A percentile compares a stretch with the other conserved stretches of the same genome.
phyloP scores from a whole-genome alignment of 2,113 vertebrate genomes.

The Labeo rohita region DNA sequence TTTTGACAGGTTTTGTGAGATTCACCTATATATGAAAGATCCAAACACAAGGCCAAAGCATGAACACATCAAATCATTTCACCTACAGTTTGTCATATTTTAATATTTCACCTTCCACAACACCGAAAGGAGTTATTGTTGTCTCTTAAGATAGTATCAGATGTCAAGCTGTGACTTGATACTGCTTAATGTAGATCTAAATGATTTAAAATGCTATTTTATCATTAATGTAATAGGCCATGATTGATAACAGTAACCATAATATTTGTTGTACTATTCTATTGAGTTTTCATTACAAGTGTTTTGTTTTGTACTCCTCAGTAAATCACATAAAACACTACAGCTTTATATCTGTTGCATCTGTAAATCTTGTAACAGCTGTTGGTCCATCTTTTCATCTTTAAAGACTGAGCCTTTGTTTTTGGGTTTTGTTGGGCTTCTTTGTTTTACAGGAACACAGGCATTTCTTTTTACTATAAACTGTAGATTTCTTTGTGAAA shows the following conservation, averaged over 20 bases:
- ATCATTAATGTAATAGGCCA: neutral
- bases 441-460: conserved; percentile 4
- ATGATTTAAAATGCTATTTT: neutral
- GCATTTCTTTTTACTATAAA: conserved; percentile 9
- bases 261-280: neutral
- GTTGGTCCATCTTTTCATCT: neutral
- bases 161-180: neutral
- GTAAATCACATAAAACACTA: neutral
- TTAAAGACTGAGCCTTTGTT: neutral
- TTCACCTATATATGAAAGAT: too few relatives aligned
- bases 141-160: neutral
- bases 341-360: neutral
- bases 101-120: too few relatives aligned
- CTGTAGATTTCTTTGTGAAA: conserved; percentile 19
- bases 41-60: too few relatives aligned
- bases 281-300: neutral
- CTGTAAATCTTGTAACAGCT: conserved; percentile 1
- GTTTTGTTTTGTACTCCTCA: neutral
- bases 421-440: conserved; percentile 4
- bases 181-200: neutral
- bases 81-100: too few relatives aligned
- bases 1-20: too few relatives aligned
- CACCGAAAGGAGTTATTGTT: neutral
- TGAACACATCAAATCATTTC: too few relatives aligned
- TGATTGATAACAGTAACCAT: neutral